Conservation (phyloP, 2,113 vertebrate genomes). For the Symphodus melops region DNA sequence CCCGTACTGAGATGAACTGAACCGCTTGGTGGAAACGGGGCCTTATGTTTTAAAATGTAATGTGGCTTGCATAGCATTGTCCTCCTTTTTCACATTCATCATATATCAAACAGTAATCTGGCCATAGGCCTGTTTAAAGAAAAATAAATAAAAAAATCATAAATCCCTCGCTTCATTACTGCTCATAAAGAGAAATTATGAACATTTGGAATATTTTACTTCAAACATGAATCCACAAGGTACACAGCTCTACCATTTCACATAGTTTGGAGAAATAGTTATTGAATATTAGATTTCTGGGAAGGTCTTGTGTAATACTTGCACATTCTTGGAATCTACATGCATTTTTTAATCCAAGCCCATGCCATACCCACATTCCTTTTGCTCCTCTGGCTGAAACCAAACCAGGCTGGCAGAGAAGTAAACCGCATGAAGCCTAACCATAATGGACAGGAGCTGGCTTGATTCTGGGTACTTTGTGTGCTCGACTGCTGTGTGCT, state of each 20-base stretch:
- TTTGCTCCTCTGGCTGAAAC: conserved; percentile 50
- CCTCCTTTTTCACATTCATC: conserved; percentile 37
- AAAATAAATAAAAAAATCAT: no score
- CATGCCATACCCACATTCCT: conserved; percentile 70
- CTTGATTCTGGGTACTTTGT: conserved; percentile 64
- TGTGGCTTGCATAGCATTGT: conserved; percentile 5
- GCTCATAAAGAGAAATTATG: not conserved
- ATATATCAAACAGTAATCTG: conserved; percentile 55
- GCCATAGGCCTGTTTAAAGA: conserved; percentile 7
- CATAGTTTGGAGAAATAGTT: not conserved
- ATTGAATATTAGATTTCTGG: conserved; percentile 17
- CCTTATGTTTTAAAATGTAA: conserved; percentile 2
- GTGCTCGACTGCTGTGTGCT: conserved; percentile 44
- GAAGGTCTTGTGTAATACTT: conserved; percentile 18
- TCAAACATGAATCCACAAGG: not conserved
- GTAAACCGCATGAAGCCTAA: conserved; percentile 70
- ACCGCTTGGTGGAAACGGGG: no score
- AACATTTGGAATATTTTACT: not conserved
- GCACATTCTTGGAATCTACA: conserved; percentile 31
- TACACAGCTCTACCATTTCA: not conserved
- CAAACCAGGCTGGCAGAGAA: conserved; percentile 44
- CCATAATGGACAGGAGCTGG: conserved; percentile 64
- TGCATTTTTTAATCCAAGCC: conserved; percentile 40
- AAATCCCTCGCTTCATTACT: not conserved
- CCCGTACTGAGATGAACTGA: no score